Base-by-base conservation (phyloP, 2,888 invertebrate genomes). In the Thysanoteuthis rhombus region DNA sequence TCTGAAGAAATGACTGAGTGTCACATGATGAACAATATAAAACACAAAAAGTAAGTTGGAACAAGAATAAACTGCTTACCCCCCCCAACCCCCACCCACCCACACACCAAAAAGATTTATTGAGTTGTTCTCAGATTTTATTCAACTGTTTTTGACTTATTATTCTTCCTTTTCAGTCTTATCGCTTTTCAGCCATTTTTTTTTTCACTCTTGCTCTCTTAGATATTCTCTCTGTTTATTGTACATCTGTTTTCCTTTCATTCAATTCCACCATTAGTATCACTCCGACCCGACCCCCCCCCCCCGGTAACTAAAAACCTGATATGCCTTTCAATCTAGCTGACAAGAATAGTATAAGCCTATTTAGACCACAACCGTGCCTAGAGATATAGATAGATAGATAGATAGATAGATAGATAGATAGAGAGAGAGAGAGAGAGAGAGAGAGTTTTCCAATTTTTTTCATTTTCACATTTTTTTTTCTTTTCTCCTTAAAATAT, bases 241-340 rank as follows among this genome's bases (percentile, higher is more conserved):
- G 75, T n/a, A n/a, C 75, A 75, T 75, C 75, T 75, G 75, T 75
- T 75, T n/a, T n/a, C 75, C 75, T 75, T 75, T 75, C 75, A 75
- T 75, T 75, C 75, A n/a, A 75, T 75, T n/a, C 75, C 75, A 75
- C 36, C 36, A 75, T n/a, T 75, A 75, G 4, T n/a, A n/a, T n/a
- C n/a, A n/a, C n/a, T n/a, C n/a, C n/a, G n/a, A n/a, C n/a, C 28
- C 32, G 4, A 25, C 58, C 28, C 58, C 32, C 58, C 58, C 58
- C 28, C 25, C 75, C n/a, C 32, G 6, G 10, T n/a, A n/a, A 75
- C 32, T n/a, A 75, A 75, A 75, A n/a, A 75, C 19, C 75, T 75
- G 75, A 75, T 75, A 75, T 75, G 75, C 75, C 75, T 75, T 75
- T 75, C 75, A 75, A 75, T 75, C 36, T 75, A 75, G 75, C 75